A percentile compares a stretch with the other conserved stretches of the same genome.
phyloP scores from a whole-genome alignment of 2,888 invertebrate genomes.

The Epinotia ramella region DNA sequence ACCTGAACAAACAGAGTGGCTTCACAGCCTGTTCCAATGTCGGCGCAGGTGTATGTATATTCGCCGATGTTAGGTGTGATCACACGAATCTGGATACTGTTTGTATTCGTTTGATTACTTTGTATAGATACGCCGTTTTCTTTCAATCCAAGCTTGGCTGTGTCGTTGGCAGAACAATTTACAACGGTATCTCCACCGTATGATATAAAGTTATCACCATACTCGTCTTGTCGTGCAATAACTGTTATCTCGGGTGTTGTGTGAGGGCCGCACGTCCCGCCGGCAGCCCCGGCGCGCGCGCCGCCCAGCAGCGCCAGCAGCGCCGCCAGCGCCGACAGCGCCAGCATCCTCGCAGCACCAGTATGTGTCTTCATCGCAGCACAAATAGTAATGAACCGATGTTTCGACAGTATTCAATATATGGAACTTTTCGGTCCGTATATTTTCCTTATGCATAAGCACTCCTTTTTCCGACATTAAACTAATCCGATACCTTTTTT shows the following conservation, averaged over 20 bases:
- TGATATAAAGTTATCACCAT: background rate
- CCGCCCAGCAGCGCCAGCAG: background rate
- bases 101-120: background rate
- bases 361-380: too few species aligned
- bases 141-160: background rate
- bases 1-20: background rate
- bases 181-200: background rate
- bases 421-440: background rate
- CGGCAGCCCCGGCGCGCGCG: background rate
- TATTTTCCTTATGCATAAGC: background rate
- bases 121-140: background rate
- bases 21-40: background rate
- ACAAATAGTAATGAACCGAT: background rate
- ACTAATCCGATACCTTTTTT: too few species aligned
- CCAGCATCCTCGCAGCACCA: background rate
- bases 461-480: too few species aligned
- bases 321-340: background rate
- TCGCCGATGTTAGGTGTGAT: background rate
- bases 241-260: background rate
- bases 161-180: background rate
- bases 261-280: background rate
- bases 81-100: background rate
- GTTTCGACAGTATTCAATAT: background rate
- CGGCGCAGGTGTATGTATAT: background rate
- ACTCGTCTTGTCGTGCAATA: background rate